These are phyloP conservation scores for Miniopterus natalensis DNA, from an alignment of 2,113 vertebrate genomes.

Conservation along the genomic window DNA sequence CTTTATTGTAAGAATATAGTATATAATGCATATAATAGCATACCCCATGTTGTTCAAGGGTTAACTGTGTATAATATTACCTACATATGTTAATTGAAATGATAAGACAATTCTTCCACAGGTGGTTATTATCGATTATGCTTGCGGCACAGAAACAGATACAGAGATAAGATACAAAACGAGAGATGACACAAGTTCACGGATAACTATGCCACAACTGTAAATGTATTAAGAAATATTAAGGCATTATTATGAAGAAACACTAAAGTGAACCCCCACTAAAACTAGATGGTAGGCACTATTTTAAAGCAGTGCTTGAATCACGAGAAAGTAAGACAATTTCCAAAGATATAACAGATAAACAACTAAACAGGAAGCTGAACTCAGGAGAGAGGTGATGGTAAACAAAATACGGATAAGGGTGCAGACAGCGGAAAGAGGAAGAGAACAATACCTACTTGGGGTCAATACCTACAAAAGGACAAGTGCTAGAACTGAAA, in stretches of 20 bases:
- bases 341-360: not conserved
- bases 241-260: not conserved
- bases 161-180: not conserved
- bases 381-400: not conserved
- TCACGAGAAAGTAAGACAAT: not conserved
- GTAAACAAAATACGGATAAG: not conserved
- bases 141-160: not conserved
- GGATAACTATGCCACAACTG: not conserved
- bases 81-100: not conserved
- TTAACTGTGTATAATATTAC: not conserved
- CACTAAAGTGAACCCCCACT: not conserved
- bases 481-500: not conserved
- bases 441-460: not conserved
- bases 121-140: not conserved
- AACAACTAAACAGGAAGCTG: not conserved
- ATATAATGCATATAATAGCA: not conserved
- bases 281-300: not conserved
- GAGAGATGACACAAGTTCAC: not conserved
- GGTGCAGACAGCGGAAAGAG: not conserved
- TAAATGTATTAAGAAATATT: not conserved
- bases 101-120: not conserved
- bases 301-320: not conserved
- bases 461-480: not conserved
- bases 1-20: not conserved
- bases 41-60: not conserved